Evolutionary conservation across 2,888 invertebrate species (phyloP), one percentile per base, ranked within the genome.

Genomic region (Ecdyonurus torrentis): DNA sequence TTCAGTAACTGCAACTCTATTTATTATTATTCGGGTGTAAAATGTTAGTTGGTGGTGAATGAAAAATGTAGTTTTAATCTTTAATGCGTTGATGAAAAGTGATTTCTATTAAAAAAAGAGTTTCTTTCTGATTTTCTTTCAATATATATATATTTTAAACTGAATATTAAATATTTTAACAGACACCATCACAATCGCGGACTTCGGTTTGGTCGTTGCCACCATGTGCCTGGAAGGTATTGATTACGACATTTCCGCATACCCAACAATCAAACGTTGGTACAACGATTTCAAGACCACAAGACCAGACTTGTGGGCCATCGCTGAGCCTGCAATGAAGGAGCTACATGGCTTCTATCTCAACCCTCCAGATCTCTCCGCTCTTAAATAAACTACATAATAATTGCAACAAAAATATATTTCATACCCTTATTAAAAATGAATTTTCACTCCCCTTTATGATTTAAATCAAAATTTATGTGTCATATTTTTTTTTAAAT

Each of bases 161-260:
- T n/a, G n/a, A n/a, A n/a, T n/a, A n/a, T n/a, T n/a, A n/a, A n/a
- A n/a, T n/a, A n/a, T n/a, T n/a, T 37, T 15, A 68, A 62, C 67
- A 80, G 81, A 86, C 69, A 74, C 82, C 66, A 69, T 89, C 61
- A 89, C 88, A 3, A 87, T 89, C 67, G 87, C 87, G 0, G 89
- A 89, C 74, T 85, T 88, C 68, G 83, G 83, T 50, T 76, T 89
- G 18, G 74, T 87, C 59, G 82, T 86, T 62, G 81, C 86, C 0
- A 87, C 86, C 0, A 81, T 87, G 77, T 84, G 86, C 61, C 73
- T 89, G 59, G 88, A 89, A 73, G 85, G 83, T 0, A 85, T 86
- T 63, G 75, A 78, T 61, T 85, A 86, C 67, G 82, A 85, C 70
- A 76, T 87, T 63, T 76, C 79, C 1, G 71, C 77, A 15, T 88